These are phyloP conservation scores for Actias luna DNA, from an alignment of 2,888 invertebrate genomes.

Conservation along the genomic window DNA sequence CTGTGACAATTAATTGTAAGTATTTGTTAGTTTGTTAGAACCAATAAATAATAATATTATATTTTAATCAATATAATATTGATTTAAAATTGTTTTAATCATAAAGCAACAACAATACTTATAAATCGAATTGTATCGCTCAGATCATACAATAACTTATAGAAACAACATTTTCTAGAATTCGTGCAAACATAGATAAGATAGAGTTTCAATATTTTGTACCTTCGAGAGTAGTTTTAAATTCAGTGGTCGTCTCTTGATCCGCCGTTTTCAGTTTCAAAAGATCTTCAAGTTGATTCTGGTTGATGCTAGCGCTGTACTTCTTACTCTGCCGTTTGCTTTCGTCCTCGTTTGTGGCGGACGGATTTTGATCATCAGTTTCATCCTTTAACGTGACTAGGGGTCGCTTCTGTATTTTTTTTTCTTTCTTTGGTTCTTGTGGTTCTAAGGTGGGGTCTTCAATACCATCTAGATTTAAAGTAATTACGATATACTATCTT, in stretches of 20 bases:
- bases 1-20: background rate
- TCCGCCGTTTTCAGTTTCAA: constrained; percentile 46
- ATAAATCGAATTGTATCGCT: background rate
- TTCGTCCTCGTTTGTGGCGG: constrained; percentile 72
- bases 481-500: background rate
- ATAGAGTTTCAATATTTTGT: constrained; percentile 11
- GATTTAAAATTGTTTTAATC: background rate
- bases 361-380: constrained; percentile 60
- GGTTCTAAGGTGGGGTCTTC: constrained; percentile 59
- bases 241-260: constrained; percentile 54
- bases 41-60: background rate
- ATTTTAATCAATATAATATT: background rate
- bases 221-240: constrained; percentile 53
- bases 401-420: constrained; percentile 63
- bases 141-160: background rate
- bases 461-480: constrained; percentile 48
- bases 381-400: constrained; percentile 58
- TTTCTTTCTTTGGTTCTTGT: constrained; percentile 36
- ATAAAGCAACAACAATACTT: background rate
- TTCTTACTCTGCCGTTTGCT: constrained; percentile 74
- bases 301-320: constrained; percentile 68
- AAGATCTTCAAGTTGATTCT: constrained; percentile 66
- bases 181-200: background rate
- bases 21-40: background rate
- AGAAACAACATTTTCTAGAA: background rate